Evolutionary conservation across 1,140 invertebrate genomes (phyloP).

Genomic region (Aphidius gifuensis): DNA sequence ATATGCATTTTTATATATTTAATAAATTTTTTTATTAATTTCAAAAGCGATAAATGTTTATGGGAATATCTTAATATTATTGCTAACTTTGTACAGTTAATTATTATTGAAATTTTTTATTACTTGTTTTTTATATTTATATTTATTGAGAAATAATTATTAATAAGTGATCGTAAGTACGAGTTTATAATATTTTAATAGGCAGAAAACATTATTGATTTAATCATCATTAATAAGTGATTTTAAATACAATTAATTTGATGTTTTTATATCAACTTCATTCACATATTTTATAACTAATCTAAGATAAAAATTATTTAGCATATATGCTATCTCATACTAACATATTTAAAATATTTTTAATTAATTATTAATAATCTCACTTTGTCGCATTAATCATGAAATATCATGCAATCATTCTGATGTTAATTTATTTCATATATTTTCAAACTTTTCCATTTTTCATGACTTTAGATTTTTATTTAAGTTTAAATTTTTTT

Average conservation of each 20-base stretch:
- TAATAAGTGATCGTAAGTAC: constrained; percentile 25
- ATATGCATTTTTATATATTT: constrained; percentile 15
- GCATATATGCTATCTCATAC: constrained; percentile 37
- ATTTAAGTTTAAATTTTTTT: constrained; percentile 36
- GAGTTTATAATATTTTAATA: constrained; percentile 38
- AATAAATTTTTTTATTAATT: neutral
- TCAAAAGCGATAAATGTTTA: constrained; percentile 36
- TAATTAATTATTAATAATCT: constrained; percentile 51
- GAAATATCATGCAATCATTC: constrained; percentile 34
- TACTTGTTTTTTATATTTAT: constrained; percentile 11
- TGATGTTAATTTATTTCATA: constrained; percentile 19
- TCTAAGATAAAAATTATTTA: constrained; percentile 55
- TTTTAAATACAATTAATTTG: constrained; percentile 41
- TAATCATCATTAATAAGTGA: constrained; percentile 42
- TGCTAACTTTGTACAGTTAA: constrained; percentile 52
- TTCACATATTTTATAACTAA: constrained; percentile 40
- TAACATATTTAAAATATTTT: constrained; percentile 37
- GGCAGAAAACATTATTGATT: constrained; percentile 54
- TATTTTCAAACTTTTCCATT: constrained; percentile 14
- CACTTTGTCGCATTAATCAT: constrained; percentile 49
- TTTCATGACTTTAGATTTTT: constrained; percentile 20
- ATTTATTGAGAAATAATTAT: neutral
- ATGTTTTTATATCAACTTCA: constrained; percentile 32
- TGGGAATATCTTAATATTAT: constrained; percentile 48
- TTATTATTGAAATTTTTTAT: constrained; percentile 16